phyloP scores from a whole-genome alignment of 37 sponge, comb jelly and placozoan genomes.

The Mnemiopsis leidyi region DNA sequence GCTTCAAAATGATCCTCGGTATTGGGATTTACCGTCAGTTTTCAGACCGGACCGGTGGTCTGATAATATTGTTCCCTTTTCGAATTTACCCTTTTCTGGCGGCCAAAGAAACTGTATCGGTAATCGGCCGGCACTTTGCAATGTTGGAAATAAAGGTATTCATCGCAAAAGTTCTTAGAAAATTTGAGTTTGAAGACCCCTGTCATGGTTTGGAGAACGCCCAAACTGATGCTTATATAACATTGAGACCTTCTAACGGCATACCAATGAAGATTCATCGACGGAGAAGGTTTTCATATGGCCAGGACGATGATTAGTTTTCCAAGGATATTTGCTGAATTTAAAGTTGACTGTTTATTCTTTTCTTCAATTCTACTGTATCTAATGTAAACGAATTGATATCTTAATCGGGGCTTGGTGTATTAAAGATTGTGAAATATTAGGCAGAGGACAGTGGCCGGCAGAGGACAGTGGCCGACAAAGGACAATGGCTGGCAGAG shows the following conservation, averaged over 20 bases:
- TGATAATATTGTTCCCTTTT: not conserved
- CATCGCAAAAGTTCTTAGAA: not conserved
- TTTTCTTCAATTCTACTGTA: too few relatives aligned
- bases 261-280: not conserved
- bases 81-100: not conserved
- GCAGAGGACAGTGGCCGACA: too few relatives aligned
- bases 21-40: not conserved
- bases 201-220: not conserved
- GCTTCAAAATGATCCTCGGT: not conserved
- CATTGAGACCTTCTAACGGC: not conserved
- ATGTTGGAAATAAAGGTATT: conserved; percentile 57
- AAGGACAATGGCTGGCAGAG: too few relatives aligned
- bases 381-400: too few relatives aligned
- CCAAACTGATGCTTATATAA: not conserved
- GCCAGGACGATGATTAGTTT: too few relatives aligned
- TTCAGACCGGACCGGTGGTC: conserved; percentile 10
- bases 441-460: too few relatives aligned
- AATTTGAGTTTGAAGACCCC: not conserved
- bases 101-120: conserved; percentile 39
- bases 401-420: too few relatives aligned
- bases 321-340: too few relatives aligned
- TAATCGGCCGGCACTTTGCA: conserved; percentile 17
- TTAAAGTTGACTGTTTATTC: too few relatives aligned
- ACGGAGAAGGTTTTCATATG: too few relatives aligned
- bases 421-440: too few relatives aligned